phyloP scores from a whole-genome alignment of 2,888 invertebrate species.

The Sesia apiformis region DNA sequence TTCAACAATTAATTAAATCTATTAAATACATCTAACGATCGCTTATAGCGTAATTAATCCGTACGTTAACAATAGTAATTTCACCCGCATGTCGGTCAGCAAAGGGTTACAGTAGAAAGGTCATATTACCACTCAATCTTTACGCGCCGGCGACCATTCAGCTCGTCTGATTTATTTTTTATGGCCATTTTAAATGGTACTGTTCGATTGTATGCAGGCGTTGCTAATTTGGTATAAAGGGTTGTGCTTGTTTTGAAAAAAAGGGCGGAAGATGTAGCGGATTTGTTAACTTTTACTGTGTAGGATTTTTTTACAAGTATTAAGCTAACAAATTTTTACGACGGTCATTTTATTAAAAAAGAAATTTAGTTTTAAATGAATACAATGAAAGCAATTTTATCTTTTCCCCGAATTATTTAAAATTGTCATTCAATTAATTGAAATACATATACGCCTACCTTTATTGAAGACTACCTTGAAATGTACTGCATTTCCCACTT shows the following conservation, averaged over 20 bases:
- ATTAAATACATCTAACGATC: constrained; percentile 1
- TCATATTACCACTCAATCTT: constrained; percentile 39
- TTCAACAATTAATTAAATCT: no score
- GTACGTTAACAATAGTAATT: constrained; percentile 11
- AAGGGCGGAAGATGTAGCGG: not conserved
- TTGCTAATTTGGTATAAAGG: constrained; percentile 33
- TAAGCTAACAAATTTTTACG: no score
- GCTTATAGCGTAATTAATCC: constrained; percentile 22
- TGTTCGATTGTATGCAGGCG: constrained; percentile 50
- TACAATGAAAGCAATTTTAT: no score
- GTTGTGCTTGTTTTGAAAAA: not conserved
- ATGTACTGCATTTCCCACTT: no score
- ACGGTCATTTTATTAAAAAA: no score
- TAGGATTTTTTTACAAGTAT: no score
- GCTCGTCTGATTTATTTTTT: constrained; percentile 55
- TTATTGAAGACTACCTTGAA: no score
- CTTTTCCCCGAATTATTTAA: no score
- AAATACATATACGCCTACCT: no score
- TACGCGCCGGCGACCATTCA: constrained; percentile 25
- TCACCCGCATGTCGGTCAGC: constrained; percentile 35
- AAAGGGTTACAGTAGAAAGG: constrained; percentile 15
- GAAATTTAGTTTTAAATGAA: no score
- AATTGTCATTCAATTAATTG: no score
- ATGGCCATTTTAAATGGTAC: constrained; percentile 30
- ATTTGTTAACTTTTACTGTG: not conserved